Conservation (phyloP, 2,888 invertebrate species). For the Aplocera efformata region DNA sequence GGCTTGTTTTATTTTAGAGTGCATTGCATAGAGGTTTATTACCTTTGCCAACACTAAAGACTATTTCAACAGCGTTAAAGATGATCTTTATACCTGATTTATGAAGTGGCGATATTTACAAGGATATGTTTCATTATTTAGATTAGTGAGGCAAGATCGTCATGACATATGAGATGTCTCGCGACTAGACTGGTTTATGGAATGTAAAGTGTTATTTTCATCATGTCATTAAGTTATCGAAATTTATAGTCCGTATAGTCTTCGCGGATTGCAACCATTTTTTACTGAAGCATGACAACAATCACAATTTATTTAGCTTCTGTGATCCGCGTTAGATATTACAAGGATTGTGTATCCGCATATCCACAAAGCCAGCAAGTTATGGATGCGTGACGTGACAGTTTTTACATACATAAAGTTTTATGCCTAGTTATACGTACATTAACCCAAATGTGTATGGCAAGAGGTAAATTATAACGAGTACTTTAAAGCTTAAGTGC, state of each 20-base stretch:
- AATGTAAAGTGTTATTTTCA: too few relatives aligned
- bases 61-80: too few relatives aligned
- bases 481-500: neutral
- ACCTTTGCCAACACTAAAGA: too few relatives aligned
- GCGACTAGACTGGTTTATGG: too few relatives aligned
- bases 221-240: too few relatives aligned
- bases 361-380: constrained; percentile 18
- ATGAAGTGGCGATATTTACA: too few relatives aligned
- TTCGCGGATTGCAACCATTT: constrained; percentile 5
- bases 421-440: constrained; percentile 38
- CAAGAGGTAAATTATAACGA: constrained; percentile 35
- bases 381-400: constrained; percentile 44
- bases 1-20: constrained; percentile 11
- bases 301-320: constrained; percentile 1
- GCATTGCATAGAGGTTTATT: neutral
- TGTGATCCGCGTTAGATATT: constrained; percentile 4
- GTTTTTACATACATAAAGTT: constrained; percentile 36
- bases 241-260: constrained; percentile 2
- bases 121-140: too few relatives aligned
- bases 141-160: too few relatives aligned
- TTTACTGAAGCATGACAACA: constrained; percentile 1
- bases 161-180: too few relatives aligned
- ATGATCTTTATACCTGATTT: too few relatives aligned
- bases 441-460: constrained; percentile 61
- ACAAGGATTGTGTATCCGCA: constrained; percentile 4